Base-by-base conservation (phyloP, 2,888 invertebrate genomes). In the Trissolcus japonicus region DNA sequence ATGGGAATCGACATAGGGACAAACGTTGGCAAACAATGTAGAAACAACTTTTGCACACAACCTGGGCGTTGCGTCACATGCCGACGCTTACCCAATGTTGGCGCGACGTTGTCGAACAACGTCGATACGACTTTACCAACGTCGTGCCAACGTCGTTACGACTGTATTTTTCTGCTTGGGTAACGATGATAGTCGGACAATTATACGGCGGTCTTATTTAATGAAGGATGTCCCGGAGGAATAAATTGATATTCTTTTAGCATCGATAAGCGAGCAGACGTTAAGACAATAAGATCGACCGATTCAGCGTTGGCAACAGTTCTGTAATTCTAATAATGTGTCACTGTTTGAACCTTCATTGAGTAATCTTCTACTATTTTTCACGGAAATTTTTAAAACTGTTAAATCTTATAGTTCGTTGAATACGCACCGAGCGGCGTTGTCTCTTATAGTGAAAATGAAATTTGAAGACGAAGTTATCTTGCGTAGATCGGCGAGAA, bases 161-260 rank as follows among this genome's bases (percentile, higher is more conserved):
- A n/a, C n/a, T n/a, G n/a, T n/a, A n/a, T n/a, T n/a, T n/a, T n/a
- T n/a, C n/a, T n/a, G n/a, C n/a, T n/a, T n/a, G n/a, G n/a, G n/a
- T n/a, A n/a, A n/a, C n/a, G 19, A 19, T 19, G 82, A 81, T 81
- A 65, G 84, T 78, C 77, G 83, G 82, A 51, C 56, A 55, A 54
- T 81, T 83, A 80, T 85, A 82, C 19, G 78, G 59, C 14, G 29
- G 16, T 83, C 81, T 80, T 83, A 19, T 40, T 25, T 46, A 25
- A 57, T 59, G 68, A 79, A 60, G 29, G 29, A 21, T 43, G 48
- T 59, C 46, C 81, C 81, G 25, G 50, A 61, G 68, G 56, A 61
- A 51, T 13, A 55, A 46, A 29, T 50, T n/a, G 41, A 35, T 57
- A 56, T 65, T 6, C 16, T 59, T 4, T 2, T 69, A 11, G 53